Evolutionary conservation across 2,797 vertebrate species (phyloP).

Genomic region (Chrosomus eos): DNA sequence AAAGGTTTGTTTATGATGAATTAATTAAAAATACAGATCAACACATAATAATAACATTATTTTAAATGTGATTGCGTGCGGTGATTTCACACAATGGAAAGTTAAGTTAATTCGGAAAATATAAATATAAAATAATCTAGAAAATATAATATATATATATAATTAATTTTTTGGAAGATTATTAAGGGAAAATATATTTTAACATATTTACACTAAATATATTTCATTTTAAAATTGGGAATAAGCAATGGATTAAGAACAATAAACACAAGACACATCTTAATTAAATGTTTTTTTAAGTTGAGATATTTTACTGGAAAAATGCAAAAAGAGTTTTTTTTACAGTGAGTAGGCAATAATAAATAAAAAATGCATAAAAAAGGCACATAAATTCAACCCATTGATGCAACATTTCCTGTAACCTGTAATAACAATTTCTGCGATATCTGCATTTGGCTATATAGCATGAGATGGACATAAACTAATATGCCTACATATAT

Average conservation of each 20-base stretch:
- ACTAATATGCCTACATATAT: neutral
- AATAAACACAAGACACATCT: neutral
- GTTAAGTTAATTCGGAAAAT: neutral
- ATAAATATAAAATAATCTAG: neutral
- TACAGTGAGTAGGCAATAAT: neutral
- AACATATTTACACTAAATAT: neutral
- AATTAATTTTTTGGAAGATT: neutral
- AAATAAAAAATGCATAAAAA: neutral
- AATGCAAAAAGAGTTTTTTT: neutral
- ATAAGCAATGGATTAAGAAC: neutral
- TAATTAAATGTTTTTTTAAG: too few relatives aligned
- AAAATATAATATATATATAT: too few relatives aligned
- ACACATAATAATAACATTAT: neutral
- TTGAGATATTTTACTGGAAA: neutral
- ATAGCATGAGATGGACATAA: neutral
- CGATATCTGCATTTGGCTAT: neutral
- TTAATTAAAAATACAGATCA: neutral
- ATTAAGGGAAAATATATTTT: neutral
- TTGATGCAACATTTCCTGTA: neutral
- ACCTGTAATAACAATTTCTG: neutral
- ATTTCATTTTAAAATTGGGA: neutral
- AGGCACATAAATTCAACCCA: neutral
- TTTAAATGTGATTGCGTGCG: constrained; percentile 5
- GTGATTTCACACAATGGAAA: neutral
- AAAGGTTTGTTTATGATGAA: constrained; percentile 16